A percentile compares a stretch with the other conserved stretches of the same genome.
These are phyloP conservation scores for Tadarida brasiliensis DNA, from an alignment of 2,797 vertebrate species.

Conservation along the genomic window DNA sequence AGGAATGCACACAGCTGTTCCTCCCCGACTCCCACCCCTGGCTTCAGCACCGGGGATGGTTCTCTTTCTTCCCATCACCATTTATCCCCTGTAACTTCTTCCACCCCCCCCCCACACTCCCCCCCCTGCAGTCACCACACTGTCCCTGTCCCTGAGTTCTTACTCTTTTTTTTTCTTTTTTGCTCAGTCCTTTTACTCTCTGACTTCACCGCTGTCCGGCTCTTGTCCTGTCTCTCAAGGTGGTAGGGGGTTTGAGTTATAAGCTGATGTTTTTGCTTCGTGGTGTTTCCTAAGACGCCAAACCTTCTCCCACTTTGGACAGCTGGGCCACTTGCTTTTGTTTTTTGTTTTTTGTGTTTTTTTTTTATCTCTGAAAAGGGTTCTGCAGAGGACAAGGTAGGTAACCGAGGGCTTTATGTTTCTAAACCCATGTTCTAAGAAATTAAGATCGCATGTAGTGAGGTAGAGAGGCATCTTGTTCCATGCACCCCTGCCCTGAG, in stretches of 20 bases:
- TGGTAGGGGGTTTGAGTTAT: neutral
- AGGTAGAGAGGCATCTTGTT: neutral
- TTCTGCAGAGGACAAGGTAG: neutral
- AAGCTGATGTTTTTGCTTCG: neutral
- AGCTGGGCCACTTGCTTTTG: neutral
- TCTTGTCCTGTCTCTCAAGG: neutral
- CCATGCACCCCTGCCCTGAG: neutral
- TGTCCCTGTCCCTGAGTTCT: too few relatives aligned
- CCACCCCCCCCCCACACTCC: too few relatives aligned
- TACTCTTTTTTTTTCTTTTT: too few relatives aligned
- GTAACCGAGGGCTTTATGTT: neutral
- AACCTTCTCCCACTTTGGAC: neutral
- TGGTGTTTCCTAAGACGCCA: neutral
- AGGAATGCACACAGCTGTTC: neutral
- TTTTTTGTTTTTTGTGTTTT: too few relatives aligned
- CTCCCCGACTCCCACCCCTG: neutral
- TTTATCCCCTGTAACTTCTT: too few relatives aligned
- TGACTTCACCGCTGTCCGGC: rapidly evolving
- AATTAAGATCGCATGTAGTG: neutral
- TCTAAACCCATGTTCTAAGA: neutral
- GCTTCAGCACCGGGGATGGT: neutral
- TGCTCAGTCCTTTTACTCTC: neutral
- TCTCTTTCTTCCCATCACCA: neutral
- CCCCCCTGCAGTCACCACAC: too few relatives aligned
- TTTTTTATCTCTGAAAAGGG: neutral